Conservation (phyloP, 2,797 vertebrate species). For the Bradypodion ventrale region DNA sequence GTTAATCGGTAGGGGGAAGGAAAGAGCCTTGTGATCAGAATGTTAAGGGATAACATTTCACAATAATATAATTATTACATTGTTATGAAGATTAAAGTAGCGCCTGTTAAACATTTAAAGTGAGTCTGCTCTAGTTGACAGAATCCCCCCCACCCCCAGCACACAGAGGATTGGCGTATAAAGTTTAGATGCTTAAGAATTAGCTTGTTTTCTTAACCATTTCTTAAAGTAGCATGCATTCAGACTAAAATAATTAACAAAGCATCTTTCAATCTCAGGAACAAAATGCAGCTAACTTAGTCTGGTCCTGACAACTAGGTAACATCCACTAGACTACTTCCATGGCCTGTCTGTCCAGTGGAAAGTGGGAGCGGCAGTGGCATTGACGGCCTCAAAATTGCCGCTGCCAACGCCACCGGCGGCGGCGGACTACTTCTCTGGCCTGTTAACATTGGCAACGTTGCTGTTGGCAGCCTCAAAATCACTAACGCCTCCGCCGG, state of each 20-base stretch:
- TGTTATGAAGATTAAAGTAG: background rate
- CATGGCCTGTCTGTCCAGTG: too few species aligned
- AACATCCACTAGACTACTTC: background rate
- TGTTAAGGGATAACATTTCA: background rate
- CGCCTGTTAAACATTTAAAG: background rate
- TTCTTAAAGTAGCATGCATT: background rate
- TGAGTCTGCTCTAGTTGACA: background rate
- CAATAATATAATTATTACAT: background rate
- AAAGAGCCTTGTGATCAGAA: background rate
- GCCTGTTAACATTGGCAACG: too few species aligned
- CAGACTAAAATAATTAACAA: background rate
- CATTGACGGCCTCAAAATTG: too few species aligned
- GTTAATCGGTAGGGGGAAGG: background rate
- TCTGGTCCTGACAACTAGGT: background rate
- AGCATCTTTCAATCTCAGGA: background rate
- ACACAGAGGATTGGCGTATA: background rate
- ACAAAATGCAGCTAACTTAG: background rate
- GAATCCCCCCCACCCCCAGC: background rate
- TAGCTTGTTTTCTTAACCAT: background rate
- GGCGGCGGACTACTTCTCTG: too few species aligned
- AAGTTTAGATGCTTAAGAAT: background rate
- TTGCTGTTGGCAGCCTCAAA: too few species aligned
- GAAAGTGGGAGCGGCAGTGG: too few species aligned
- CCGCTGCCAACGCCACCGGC: too few species aligned
- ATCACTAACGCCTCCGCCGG: too few species aligned